Percentiles rank a stretch among this genome's conserved stretches.
phyloP scores from a whole-genome alignment of 1,140 invertebrate genomes.

The Phortica variegata region DNA sequence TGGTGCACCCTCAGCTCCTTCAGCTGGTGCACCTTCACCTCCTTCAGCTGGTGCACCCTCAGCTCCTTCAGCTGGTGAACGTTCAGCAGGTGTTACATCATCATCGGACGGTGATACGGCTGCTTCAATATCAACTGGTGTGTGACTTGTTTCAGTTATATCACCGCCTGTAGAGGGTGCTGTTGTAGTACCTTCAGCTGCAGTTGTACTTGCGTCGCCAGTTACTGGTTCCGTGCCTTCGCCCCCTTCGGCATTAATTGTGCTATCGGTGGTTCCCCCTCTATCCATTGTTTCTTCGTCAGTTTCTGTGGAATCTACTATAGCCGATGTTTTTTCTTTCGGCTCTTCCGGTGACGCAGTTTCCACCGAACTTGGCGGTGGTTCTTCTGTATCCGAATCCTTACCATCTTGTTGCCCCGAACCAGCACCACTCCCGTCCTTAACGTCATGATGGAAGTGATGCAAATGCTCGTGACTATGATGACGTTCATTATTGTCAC shows the following conservation, averaged over 20 bases:
- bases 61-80: too few relatives aligned
- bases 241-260: too few relatives aligned
- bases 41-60: background rate
- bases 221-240: background rate
- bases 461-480: conserved; percentile 44
- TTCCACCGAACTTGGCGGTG: conserved; percentile 26
- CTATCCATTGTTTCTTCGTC: background rate
- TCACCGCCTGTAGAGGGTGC: too few relatives aligned
- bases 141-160: too few relatives aligned
- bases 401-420: too few relatives aligned
- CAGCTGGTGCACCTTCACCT: background rate
- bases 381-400: too few relatives aligned
- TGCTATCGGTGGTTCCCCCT: background rate
- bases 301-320: background rate
- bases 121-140: too few relatives aligned
- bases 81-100: too few relatives aligned
- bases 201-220: background rate
- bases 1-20: background rate
- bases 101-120: too few relatives aligned
- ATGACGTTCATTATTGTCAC: background rate
- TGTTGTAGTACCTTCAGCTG: background rate
- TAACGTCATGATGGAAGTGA: conserved; percentile 37
- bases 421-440: conserved; percentile 4
- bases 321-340: background rate
- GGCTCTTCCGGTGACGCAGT: conserved; percentile 1